These are phyloP conservation scores for Arvicanthis niloticus DNA, from an alignment of 2,113 vertebrate species.

Conservation along the genomic window DNA sequence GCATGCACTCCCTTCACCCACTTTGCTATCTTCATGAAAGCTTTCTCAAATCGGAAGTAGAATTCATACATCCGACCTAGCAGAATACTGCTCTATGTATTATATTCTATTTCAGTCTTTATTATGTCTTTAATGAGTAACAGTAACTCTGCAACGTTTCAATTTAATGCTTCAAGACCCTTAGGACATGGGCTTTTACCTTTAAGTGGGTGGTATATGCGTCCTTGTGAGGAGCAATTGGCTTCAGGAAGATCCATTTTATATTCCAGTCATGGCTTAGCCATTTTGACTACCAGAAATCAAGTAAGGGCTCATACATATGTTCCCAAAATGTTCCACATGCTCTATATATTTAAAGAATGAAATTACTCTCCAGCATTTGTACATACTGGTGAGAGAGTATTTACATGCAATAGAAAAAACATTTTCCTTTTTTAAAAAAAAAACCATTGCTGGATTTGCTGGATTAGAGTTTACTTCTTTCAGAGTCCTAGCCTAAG, in stretches of 20 bases:
- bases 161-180: not conserved
- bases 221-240: not conserved
- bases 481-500: not conserved
- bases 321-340: not conserved
- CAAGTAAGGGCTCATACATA: not conserved
- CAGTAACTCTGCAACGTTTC: constrained; percentile 45
- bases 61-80: not conserved
- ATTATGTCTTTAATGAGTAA: constrained; percentile 40
- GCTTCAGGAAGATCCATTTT: constrained; percentile 37
- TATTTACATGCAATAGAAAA: not conserved
- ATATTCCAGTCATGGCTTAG: not conserved
- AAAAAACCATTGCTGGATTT: constrained; percentile 40
- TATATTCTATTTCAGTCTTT: constrained; percentile 32
- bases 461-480: constrained; percentile 24
- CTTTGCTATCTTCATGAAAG: constrained; percentile 35
- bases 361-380: not conserved
- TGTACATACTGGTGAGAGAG: not conserved
- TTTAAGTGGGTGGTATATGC: not conserved
- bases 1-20: too few relatives aligned
- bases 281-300: constrained; percentile 21
- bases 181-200: not conserved
- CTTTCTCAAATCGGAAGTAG: constrained; percentile 50
- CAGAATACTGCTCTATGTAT: not conserved
- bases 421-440: constrained; percentile 23
- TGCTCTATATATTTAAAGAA: not conserved